Conservation (phyloP, 2,888 invertebrate species). For the Liopterus haemorrhoidalis region DNA sequence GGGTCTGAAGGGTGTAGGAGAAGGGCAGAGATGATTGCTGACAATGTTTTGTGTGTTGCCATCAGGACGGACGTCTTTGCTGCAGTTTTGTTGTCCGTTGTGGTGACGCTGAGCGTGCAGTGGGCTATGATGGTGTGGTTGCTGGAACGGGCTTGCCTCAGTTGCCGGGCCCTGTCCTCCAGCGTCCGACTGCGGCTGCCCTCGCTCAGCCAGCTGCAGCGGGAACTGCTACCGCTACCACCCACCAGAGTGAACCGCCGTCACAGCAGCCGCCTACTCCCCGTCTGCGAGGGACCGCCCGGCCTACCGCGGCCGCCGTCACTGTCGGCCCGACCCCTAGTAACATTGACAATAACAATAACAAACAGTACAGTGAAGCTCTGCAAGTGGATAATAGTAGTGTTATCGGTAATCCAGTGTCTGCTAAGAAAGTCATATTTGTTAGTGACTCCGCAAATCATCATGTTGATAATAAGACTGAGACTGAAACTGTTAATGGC, state of each 20-base stretch:
- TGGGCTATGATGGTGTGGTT: constrained; percentile 45
- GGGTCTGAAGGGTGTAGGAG: background rate
- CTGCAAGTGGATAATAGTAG: constrained; percentile 40
- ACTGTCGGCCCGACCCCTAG: constrained; percentile 22
- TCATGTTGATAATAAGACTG: constrained; percentile 38
- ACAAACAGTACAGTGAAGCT: constrained; percentile 43
- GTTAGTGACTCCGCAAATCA: constrained; percentile 39
- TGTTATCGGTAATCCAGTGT: constrained; percentile 29
- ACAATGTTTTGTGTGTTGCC: constrained; percentile 32
- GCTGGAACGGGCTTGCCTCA: constrained; percentile 24
- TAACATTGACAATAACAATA: constrained; percentile 36
- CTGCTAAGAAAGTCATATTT: constrained; percentile 27
- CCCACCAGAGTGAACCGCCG: constrained; percentile 22
- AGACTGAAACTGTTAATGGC: constrained; percentile 25
- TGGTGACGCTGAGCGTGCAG: constrained; percentile 42
- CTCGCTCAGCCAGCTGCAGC: constrained; percentile 28
- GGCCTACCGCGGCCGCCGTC: constrained; percentile 14
- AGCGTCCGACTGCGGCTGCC: constrained; percentile 26
- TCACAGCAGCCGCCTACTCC: constrained; percentile 3
- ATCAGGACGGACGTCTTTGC: constrained; percentile 47
- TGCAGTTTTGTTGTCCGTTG: constrained; percentile 48
- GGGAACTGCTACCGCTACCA: constrained; percentile 28
- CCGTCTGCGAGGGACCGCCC: constrained; percentile 4
- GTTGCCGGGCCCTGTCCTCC: constrained; percentile 3
- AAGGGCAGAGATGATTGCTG: constrained; percentile 2